Base-by-base conservation (phyloP, 2,888 invertebrate genomes). In the Cryptosula pallasiana region DNA sequence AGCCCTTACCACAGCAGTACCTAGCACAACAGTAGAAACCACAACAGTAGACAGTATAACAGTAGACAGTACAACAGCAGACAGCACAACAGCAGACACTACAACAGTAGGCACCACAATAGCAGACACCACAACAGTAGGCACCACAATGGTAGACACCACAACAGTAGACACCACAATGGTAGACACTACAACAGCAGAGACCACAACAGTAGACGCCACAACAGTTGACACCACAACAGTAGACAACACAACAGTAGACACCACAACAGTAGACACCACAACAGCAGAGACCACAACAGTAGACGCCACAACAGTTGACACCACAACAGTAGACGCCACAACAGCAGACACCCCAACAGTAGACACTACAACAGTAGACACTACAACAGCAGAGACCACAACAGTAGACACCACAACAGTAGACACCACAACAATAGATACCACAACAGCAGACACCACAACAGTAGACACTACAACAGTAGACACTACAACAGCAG, bases 111-210 rank as follows among this genome's bases (percentile, higher is more conserved):
- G 20, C 9, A 9, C 45, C 9, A 45, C 45, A 13, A 45, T 20
- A 45, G 45, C 20, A 9, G 20, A 45, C 9, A 9, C 20, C 20
- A 45, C 45, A 13, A 45, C 45, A 45, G 45, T 72, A 13, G 54
- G 55, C 20, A 9, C 45, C 9, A 45, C 45, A 13, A 45, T 16
- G 16, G 45, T 13, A 45, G 16, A 9, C 83, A 83, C 2, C 77
- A 79, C 34, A 83, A 84, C 73, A 81, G 83, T 23, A 78, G 79
- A 3, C 78, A 78, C 23, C 83, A 83, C 77, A 83, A 78, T 77
- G 76, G 76, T 71, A 77, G 78, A 71, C 58, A 35, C 71, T 58
- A 58, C 73, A 72, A 63, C 73, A 77, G 74, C 77, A 45, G 77
- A 78, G 13, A 76, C 82, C 34, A 73, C 75, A 16, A 82, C 83